phyloP scores from a whole-genome alignment of 1,140 invertebrate genomes.

The Agrilus planipennis region DNA sequence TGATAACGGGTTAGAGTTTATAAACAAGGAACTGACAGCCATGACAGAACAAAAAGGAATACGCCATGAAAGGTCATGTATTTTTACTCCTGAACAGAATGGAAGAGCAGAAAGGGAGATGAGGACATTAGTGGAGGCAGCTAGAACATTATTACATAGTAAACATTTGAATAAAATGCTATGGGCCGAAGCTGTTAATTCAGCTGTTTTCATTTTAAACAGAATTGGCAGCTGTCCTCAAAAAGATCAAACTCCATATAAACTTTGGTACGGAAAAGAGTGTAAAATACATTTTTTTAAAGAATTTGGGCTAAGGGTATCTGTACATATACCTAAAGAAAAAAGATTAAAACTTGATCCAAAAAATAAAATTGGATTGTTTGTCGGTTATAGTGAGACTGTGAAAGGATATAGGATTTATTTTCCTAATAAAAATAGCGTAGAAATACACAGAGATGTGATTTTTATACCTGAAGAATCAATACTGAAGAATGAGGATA shows the following conservation, averaged over 20 bases:
- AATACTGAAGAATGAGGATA: neutral
- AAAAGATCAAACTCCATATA: constrained; percentile 27
- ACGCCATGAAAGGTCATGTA: constrained; percentile 17
- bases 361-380: constrained; percentile 25
- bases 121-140: too few relatives aligned
- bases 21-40: constrained; percentile 18
- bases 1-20: constrained; percentile 31
- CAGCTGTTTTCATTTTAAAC: constrained; percentile 31
- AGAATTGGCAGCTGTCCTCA: constrained; percentile 26
- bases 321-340: constrained; percentile 30
- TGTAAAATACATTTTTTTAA: constrained; percentile 21
- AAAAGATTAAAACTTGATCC: constrained; percentile 29
- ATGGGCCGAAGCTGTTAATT: constrained; percentile 33
- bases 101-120: too few relatives aligned
- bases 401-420: constrained; percentile 24
- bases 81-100: too few relatives aligned
- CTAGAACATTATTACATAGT: too few relatives aligned
- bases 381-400: constrained; percentile 31
- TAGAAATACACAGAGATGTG: constrained; percentile 1
- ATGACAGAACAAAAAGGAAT: constrained; percentile 1
- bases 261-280: constrained; percentile 24
- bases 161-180: constrained; percentile 20
- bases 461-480: neutral
- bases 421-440: constrained; percentile 1
- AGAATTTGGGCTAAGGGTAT: constrained; percentile 29